A percentile compares a stretch with the other conserved stretches of the same genome.
These are phyloP conservation scores for Australoheros facetus DNA, from an alignment of 2,797 vertebrate species.

Conservation along the genomic window DNA sequence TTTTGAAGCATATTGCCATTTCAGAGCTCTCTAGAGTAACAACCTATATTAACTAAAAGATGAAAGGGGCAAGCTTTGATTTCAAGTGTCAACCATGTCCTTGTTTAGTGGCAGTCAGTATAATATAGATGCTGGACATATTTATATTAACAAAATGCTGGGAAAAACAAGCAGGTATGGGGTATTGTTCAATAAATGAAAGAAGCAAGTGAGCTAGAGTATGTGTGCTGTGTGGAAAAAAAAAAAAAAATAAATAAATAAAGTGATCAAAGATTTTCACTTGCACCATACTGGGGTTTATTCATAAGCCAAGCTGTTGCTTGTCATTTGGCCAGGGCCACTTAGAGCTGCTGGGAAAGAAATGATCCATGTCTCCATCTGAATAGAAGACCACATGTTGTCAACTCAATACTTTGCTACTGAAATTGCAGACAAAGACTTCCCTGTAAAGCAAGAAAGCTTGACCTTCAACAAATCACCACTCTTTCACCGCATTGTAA, in stretches of 20 bases:
- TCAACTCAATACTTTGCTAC: slow-evolving; percentile 73
- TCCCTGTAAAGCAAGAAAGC: slow-evolving; percentile 65
- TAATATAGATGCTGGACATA: slow-evolving; percentile 27
- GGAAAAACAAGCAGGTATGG: slow-evolving; percentile 7
- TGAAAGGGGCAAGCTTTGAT: slow-evolving; percentile 18
- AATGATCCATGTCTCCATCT: slow-evolving; percentile 70
- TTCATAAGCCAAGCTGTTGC: slow-evolving; percentile 78
- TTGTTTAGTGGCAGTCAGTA: slow-evolving; percentile 23
- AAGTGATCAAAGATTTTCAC: slow-evolving; percentile 58
- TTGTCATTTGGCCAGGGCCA: slow-evolving; percentile 71
- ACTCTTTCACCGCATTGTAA: slow-evolving; percentile 44
- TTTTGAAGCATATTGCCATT: slow-evolving; percentile 52
- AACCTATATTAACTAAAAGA: slow-evolving; percentile 37
- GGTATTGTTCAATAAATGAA: not conserved
- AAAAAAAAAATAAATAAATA: not conserved
- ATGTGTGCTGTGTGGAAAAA: slow-evolving; percentile 25
- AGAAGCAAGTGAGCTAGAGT: not conserved
- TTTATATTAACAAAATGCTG: slow-evolving; percentile 10
- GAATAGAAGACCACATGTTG: slow-evolving; percentile 75
- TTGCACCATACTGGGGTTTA: slow-evolving; percentile 67
- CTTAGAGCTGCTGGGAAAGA: slow-evolving; percentile 68
- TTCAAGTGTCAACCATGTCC: slow-evolving; percentile 17
- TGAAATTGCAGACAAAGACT: slow-evolving; percentile 72
- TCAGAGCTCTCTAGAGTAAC: slow-evolving; percentile 39
- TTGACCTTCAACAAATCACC: slow-evolving; percentile 71